Evolutionary conservation across 2,888 invertebrate species (phyloP).

Genomic region (Atherix ibis): DNA sequence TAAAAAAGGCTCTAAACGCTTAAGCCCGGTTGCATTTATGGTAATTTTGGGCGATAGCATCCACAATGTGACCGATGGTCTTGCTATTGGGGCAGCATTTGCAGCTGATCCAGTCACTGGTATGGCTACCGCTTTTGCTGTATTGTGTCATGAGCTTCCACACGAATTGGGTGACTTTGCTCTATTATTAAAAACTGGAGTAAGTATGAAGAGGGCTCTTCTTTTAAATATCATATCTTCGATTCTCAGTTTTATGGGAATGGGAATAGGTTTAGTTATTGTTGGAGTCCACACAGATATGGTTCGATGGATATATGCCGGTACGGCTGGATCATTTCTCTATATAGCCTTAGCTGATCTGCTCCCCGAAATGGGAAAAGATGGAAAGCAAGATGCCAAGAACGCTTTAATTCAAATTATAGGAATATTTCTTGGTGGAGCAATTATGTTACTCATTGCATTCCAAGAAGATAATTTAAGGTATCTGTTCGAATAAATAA

Average conservation of each 20-base stretch:
- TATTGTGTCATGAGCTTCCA: slow-evolving; percentile 66
- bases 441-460: slow-evolving; percentile 60
- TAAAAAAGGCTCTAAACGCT: slow-evolving; percentile 31
- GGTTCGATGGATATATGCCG: slow-evolving; percentile 62
- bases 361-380: slow-evolving; percentile 46
- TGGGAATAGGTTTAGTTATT: slow-evolving; percentile 53
- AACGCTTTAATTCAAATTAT: slow-evolving; percentile 44
- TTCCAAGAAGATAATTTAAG: slow-evolving; percentile 43
- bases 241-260: slow-evolving; percentile 55
- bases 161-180: slow-evolving; percentile 74
- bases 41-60: slow-evolving; percentile 66
- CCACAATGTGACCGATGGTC: slow-evolving; percentile 64
- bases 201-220: slow-evolving; percentile 52
- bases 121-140: slow-evolving; percentile 60
- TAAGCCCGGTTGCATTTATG: slow-evolving; percentile 59
- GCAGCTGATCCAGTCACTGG: slow-evolving; percentile 56
- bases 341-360: slow-evolving; percentile 68
- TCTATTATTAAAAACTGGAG: slow-evolving; percentile 58
- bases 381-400: slow-evolving; percentile 36
- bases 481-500: slow-evolving; percentile 18
- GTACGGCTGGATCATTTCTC: slow-evolving; percentile 64
- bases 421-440: slow-evolving; percentile 50
- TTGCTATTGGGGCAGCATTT: slow-evolving; percentile 68
- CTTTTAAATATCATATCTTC: slow-evolving; percentile 61
- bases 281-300: slow-evolving; percentile 53